Evolutionary conservation across 1,140 invertebrate genomes (phyloP), one percentile per base, ranked within the genome.

Genomic region (Teleogryllus occipitalis): DNA sequence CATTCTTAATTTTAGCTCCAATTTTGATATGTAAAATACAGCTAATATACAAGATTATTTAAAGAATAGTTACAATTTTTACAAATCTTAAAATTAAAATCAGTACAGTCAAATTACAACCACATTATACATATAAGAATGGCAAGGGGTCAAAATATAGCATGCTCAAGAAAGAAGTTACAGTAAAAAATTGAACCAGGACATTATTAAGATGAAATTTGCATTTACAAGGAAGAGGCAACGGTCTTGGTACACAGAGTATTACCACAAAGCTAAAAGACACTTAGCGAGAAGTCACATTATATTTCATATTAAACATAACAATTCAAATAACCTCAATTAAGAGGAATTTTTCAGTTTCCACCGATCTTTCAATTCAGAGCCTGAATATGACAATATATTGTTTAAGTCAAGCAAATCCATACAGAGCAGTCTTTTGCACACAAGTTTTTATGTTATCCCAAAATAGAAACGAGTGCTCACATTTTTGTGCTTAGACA

Each of bases 41-140:
- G 54, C 54, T 65, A 65, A 65, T 65, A 65, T 65, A 65, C 54
- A 65, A 65, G 54, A 65, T 14, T 54, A 54, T 54, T 10, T 65
- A 65, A 65, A 65, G 54, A 65, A 65, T 65, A 65, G 54, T 14
- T 65, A 65, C 54, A 65, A 65, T 65, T 65, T 65, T 65, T 65
- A 65, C 54, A 65, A 65, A 65, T 65, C 54, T 65, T 65, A 65
- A 65, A 65, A 65, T 65, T 65, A 65, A 65, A 65, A 65, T 65
- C 54, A 65, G 54, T 65, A 65, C 54, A 65, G 54, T 65, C 54
- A 10, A 65, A 65, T 65, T 65, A 65, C 54, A 65, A 65, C 18
- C 54, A 65, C 18, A 14, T 65, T 65, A 65, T 18, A 65, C 54
- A 14, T 14, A 65, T 65, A 65, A 65, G 18, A 18, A 18, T 14